These are phyloP conservation scores for Rhimphoctona megacephalus DNA, from an alignment of 2,888 invertebrate species.

Conservation along the genomic window DNA sequence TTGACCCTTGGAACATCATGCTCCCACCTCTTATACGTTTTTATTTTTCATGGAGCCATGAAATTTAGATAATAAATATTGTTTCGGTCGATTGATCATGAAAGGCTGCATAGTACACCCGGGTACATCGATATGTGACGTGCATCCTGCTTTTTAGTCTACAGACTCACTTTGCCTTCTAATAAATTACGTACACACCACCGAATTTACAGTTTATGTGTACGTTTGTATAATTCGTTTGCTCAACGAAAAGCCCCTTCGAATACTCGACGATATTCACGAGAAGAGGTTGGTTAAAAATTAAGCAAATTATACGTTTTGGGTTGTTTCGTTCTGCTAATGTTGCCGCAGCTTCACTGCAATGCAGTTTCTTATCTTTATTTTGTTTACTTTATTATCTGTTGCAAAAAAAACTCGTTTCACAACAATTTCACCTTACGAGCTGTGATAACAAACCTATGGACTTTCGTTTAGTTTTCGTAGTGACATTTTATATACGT, in stretches of 20 bases:
- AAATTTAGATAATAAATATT: neutral
- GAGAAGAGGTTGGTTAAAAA: slow-evolving; percentile 48
- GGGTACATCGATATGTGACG: neutral
- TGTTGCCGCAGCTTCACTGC: slow-evolving; percentile 24
- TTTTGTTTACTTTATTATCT: slow-evolving; percentile 11
- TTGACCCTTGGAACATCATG: neutral
- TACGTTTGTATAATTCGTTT: slow-evolving; percentile 25
- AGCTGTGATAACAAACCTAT: neutral
- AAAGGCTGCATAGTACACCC: slow-evolving; percentile 1
- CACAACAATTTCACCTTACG: neutral
- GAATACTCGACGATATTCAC: slow-evolving; percentile 36
- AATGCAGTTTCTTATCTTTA: slow-evolving; percentile 1
- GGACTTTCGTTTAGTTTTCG: neutral
- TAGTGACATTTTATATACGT: neutral
- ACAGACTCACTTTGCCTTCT: neutral
- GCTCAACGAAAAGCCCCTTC: slow-evolving; percentile 19
- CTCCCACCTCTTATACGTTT: neutral
- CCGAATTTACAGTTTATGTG: slow-evolving; percentile 21
- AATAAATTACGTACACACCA: slow-evolving; percentile 27
- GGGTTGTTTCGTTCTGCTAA: slow-evolving; percentile 13
- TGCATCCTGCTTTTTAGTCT: slow-evolving; percentile 10
- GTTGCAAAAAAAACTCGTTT: neutral
- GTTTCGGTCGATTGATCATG: neutral
- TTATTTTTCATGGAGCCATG: neutral
- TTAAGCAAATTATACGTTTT: slow-evolving; percentile 19